A percentile compares a stretch with the other conserved stretches of the same genome.
These are phyloP conservation scores for Vireo altiloquus DNA, from an alignment of 2,113 vertebrate genomes.

Conservation along the genomic window DNA sequence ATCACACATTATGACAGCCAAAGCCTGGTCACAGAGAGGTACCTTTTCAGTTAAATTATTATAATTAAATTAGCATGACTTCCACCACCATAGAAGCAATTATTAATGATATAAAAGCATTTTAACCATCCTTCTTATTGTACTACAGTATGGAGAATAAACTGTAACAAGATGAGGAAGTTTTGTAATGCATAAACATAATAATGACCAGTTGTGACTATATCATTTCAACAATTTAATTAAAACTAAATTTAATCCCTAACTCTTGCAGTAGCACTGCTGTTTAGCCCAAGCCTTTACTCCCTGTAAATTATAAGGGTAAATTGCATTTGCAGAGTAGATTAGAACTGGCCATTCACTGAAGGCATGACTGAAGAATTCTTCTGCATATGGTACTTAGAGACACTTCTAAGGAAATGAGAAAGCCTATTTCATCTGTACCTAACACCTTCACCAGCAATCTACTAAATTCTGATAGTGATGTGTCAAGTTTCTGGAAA, in stretches of 20 bases:
- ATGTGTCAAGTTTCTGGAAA: not conserved
- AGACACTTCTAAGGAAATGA: not conserved
- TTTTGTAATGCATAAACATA: not conserved
- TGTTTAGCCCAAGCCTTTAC: not conserved
- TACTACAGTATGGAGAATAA: not conserved
- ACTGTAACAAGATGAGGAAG: not conserved
- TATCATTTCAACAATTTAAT: not conserved
- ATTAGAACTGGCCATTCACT: not conserved
- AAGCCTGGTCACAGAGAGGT: not conserved
- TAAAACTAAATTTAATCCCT: not conserved
- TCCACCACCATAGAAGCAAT: not conserved
- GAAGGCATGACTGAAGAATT: not conserved
- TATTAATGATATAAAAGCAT: not conserved
- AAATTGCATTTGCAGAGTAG: not conserved
- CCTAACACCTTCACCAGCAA: not conserved
- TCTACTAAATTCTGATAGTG: not conserved
- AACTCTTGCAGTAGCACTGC: not conserved
- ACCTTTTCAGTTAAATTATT: not conserved
- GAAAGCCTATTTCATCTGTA: not conserved
- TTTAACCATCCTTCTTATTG: not conserved
- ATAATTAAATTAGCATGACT: not conserved
- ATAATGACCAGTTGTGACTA: not conserved
- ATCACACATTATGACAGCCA: not conserved
- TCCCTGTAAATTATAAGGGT: not conserved
- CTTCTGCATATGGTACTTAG: not conserved